Evolutionary conservation across 2,113 vertebrate species (phyloP).

Genomic region (Chionodraco myersi): DNA sequence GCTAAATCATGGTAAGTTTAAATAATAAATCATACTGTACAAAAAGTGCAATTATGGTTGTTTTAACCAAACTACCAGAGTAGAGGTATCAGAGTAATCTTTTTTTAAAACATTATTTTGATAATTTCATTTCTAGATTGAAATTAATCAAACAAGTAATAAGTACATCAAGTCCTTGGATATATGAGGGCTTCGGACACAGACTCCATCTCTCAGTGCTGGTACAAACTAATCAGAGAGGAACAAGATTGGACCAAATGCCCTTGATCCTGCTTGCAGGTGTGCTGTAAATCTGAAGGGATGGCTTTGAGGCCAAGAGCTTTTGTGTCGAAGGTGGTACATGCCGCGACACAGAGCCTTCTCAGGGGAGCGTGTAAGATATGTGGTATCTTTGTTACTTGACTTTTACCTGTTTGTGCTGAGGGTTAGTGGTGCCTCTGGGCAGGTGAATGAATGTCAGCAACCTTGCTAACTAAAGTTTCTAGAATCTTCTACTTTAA

Average conservation of each 20-base stretch:
- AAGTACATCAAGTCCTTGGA: constrained; percentile 15
- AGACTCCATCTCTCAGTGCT: constrained; percentile 1
- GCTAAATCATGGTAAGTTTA: neutral
- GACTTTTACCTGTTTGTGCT: neutral
- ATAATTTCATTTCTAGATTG: no score
- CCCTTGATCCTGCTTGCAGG: constrained; percentile 8
- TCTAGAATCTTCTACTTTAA: neutral
- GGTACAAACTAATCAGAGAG: constrained; percentile 29
- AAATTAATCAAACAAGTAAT: no score
- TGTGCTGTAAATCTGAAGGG: constrained; percentile 20
- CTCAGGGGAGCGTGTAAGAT: neutral
- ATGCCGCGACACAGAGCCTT: neutral
- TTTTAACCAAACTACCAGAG: neutral
- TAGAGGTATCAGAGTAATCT: neutral
- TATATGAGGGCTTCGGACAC: neutral
- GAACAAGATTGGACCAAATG: constrained; percentile 25
- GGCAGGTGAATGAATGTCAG: neutral
- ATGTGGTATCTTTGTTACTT: neutral
- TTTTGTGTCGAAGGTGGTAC: constrained; percentile 2
- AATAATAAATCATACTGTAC: neutral
- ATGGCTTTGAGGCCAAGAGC: constrained; percentile 12
- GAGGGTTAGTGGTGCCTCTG: neutral
- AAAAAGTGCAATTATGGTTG: neutral
- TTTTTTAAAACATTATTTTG: neutral
- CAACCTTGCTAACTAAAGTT: neutral